Evolutionary conservation across 2,888 invertebrate species (phyloP), one percentile per base, ranked within the genome.

Genomic region (Trachelus tabidus): DNA sequence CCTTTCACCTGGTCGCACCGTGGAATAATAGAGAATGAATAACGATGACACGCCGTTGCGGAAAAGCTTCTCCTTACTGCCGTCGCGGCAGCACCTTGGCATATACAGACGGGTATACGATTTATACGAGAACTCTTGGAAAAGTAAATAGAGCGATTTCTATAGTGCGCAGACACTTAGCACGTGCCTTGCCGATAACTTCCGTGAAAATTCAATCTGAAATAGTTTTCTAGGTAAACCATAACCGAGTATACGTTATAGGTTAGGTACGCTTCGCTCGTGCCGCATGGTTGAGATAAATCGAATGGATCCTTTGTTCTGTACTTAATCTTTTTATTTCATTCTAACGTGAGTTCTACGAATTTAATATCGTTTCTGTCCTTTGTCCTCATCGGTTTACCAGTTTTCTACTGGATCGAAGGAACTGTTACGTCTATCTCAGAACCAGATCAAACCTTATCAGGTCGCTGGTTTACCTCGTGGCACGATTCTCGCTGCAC

Each of bases 21-120:
- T 73, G 78, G 76, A 82, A 84, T 84, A 83, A 84, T 81, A 73
- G 80, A 56, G 56, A 80, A 84, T 82, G 87, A 85, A 81, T 81
- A 83, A 85, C 75, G 77, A 77, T 73, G 79, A 79, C 87, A 81
- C 79, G 79, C 80, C 78, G 79, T 82, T 85, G 85, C 82, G 83
- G 84, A 85, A 87, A 84, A 75, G 56, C 56, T 56, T 56, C 15
- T 23, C 23, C 56, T 9, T 23, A 2, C 23, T 0, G 9, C 56
- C 56, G 56, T 23, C 56, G 56, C 23, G 56, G 56, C 56, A 56
- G 56, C 56, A 23, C 23, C 23, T 23, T 23, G 23, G 56, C 56
- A 56, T 56, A 23, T 9, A 73, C 69, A 6, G 40, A n/a, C 31
- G 35, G 12, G 34, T 2, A 0, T 35, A 15, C 79, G 84, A 85